phyloP scores from a whole-genome alignment of 2,113 vertebrate genomes.

The Hyperopisus bebe region DNA sequence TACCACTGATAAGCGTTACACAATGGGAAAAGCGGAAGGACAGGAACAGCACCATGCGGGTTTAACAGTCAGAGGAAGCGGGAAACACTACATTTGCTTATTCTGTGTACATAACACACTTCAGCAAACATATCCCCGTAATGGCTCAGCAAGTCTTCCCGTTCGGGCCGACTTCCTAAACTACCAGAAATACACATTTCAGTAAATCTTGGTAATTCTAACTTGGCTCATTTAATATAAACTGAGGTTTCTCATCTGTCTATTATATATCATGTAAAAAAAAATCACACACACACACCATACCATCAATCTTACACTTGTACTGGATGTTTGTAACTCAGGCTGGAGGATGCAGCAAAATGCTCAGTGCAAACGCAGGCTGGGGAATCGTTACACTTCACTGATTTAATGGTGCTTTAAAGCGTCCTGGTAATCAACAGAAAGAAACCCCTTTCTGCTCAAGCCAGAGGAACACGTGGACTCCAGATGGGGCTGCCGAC shows the following conservation, averaged over 20 bases:
- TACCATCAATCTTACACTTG: not conserved
- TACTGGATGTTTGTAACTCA: not conserved
- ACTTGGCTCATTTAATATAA: not conserved
- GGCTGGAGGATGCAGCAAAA: not conserved
- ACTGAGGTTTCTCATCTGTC: not conserved
- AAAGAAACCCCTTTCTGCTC: not conserved
- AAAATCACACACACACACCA: not conserved
- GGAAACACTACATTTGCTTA: not conserved
- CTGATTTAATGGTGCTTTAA: not conserved
- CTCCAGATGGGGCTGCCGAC: not conserved
- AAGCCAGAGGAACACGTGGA: not conserved
- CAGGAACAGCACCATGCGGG: not conserved
- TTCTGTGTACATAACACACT: not conserved
- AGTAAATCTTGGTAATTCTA: not conserved
- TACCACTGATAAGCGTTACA: not conserved
- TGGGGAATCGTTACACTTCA: not conserved
- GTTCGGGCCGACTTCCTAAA: not conserved
- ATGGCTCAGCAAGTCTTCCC: not conserved
- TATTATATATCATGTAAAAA: not conserved
- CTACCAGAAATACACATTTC: not conserved
- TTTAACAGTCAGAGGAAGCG: too few species aligned
- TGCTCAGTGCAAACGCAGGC: not conserved
- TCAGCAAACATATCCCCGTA: not conserved
- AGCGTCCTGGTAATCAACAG: not conserved
- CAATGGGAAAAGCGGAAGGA: not conserved